These are phyloP conservation scores for Anaspis maculata DNA, from an alignment of 2,888 invertebrate genomes.

Conservation along the genomic window DNA sequence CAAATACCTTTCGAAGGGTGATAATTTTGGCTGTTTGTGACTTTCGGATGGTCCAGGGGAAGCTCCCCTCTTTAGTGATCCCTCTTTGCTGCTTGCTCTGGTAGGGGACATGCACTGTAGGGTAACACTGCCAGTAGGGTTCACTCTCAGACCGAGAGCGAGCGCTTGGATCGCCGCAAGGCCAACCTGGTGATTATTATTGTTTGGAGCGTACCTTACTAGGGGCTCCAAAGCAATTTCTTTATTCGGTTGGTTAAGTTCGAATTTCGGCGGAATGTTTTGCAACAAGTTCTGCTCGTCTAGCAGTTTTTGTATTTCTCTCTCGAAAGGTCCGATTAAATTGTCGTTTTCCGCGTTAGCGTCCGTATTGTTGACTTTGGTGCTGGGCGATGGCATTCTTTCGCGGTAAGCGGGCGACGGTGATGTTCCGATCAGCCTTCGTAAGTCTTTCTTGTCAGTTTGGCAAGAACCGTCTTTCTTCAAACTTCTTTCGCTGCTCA, in stretches of 20 bases:
- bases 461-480: slow-evolving; percentile 59
- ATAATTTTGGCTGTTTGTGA: slow-evolving; percentile 41
- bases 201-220: slow-evolving; percentile 41
- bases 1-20: slow-evolving; percentile 43
- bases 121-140: slow-evolving; percentile 38
- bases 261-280: slow-evolving; percentile 52
- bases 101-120: slow-evolving; percentile 40
- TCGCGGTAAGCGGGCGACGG: slow-evolving; percentile 48
- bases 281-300: slow-evolving; percentile 62
- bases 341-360: slow-evolving; percentile 44
- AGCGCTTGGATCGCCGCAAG: slow-evolving; percentile 71
- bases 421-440: slow-evolving; percentile 45
- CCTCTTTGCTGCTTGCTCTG: slow-evolving; percentile 45
- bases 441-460: slow-evolving; percentile 56
- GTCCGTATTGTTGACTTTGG: slow-evolving; percentile 49
- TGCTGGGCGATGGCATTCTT: slow-evolving; percentile 41
- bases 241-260: slow-evolving; percentile 52
- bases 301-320: slow-evolving; percentile 69
- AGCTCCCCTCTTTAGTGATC: slow-evolving; percentile 41
- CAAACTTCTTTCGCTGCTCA: slow-evolving; percentile 48
- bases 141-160: slow-evolving; percentile 45
- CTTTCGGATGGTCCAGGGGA: slow-evolving; percentile 38
- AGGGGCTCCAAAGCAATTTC: slow-evolving; percentile 48
- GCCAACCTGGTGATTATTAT: slow-evolving; percentile 64
- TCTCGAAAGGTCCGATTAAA: slow-evolving; percentile 60